A percentile compares a stretch with the other conserved stretches of the same genome.
These are phyloP conservation scores for Dryomyza anilis DNA, from an alignment of 2,888 invertebrate species.

Conservation along the genomic window DNA sequence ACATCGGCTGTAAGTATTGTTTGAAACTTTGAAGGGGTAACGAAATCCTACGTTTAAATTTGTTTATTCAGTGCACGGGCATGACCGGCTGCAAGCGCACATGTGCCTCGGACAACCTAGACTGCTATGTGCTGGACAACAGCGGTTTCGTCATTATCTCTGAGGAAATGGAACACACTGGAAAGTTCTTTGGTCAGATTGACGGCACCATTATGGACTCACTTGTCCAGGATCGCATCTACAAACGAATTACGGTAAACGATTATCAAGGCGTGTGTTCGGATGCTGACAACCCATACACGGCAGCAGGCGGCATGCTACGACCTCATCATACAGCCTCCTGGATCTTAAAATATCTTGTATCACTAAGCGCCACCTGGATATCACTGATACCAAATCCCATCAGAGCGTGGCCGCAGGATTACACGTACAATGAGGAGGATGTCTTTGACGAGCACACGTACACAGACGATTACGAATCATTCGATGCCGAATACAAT, in stretches of 20 bases:
- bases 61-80: constrained; percentile 66
- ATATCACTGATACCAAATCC: constrained; percentile 53
- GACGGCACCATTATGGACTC: constrained; percentile 95
- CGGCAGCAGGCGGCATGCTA: constrained; percentile 54
- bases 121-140: constrained; percentile 93
- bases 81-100: constrained; percentile 78
- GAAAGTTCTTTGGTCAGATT: constrained; percentile 91
- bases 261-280: constrained; percentile 90
- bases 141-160: constrained; percentile 93
- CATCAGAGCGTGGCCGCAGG: constrained; percentile 58
- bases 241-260: constrained; percentile 83
- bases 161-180: constrained; percentile 83
- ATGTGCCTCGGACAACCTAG: constrained; percentile 84
- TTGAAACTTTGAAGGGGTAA: neutral
- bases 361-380: constrained; percentile 56
- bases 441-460: constrained; percentile 56
- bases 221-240: constrained; percentile 86
- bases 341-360: constrained; percentile 55
- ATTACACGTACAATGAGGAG: constrained; percentile 56
- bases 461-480: constrained; percentile 58
- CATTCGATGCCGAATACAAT: constrained; percentile 55
- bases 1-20: constrained; percentile 78
- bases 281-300: constrained; percentile 67
- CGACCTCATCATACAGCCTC: constrained; percentile 50
- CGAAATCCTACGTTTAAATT: neutral